phyloP scores from a whole-genome alignment of 2,888 invertebrate species.

The Nipponacmea schrenckii region DNA sequence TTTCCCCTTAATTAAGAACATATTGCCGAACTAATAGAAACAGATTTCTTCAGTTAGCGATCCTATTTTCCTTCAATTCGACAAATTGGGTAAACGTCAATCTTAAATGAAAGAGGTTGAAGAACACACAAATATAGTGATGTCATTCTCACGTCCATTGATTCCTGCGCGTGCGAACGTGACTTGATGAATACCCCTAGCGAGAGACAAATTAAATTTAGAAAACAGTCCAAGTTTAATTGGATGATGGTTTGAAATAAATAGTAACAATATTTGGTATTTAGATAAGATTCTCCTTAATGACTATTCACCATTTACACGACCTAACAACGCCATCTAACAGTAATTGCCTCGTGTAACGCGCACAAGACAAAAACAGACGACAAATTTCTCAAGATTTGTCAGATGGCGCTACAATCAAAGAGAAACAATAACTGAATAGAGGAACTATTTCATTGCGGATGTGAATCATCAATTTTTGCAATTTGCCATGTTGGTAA shows the following conservation, averaged over 20 bases:
- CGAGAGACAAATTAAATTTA: constrained; percentile 22
- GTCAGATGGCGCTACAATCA: constrained; percentile 1
- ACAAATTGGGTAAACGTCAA: constrained; percentile 10
- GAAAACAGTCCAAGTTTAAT: constrained; percentile 21
- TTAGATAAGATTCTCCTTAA: constrained; percentile 1
- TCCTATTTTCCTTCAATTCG: neutral
- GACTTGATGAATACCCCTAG: constrained; percentile 13
- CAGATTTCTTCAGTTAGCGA: constrained; percentile 8
- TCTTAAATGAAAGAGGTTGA: constrained; percentile 15
- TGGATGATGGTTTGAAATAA: constrained; percentile 21
- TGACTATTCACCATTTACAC: neutral
- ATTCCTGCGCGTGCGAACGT: constrained; percentile 22
- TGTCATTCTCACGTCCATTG: constrained; percentile 17
- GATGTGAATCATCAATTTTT: constrained; percentile 1
- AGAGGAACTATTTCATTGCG: neutral
- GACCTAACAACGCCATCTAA: constrained; percentile 4
- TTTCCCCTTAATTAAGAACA: constrained; percentile 17
- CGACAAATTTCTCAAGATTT: neutral
- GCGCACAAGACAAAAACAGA: constrained; percentile 2
- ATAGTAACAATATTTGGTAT: constrained; percentile 6
- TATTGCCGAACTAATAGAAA: constrained; percentile 19
- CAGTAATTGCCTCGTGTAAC: constrained; percentile 4
- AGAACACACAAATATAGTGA: constrained; percentile 12
- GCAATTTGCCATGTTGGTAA: neutral
- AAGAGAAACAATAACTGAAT: neutral